phyloP scores from a whole-genome alignment of 2,113 vertebrate genomes.

The Microtus richardsoni region DNA sequence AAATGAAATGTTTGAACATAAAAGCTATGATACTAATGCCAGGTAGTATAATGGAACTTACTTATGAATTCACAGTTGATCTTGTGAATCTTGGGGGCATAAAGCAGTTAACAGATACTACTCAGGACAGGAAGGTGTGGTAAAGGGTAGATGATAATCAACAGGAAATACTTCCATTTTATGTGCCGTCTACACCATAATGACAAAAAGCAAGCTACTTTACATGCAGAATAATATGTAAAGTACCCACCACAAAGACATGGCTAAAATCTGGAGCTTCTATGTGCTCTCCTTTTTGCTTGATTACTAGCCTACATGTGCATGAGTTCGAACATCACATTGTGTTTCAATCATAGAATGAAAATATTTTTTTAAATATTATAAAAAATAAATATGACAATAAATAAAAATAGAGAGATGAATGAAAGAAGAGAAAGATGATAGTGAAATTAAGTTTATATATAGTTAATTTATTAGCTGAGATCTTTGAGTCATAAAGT shows the following conservation, averaged over 20 bases:
- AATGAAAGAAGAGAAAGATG: background rate
- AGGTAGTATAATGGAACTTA: background rate
- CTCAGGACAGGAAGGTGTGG: background rate
- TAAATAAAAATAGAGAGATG: background rate
- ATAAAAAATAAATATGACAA: background rate
- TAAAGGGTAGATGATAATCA: background rate
- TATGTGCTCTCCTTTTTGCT: background rate
- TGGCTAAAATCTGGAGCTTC: background rate
- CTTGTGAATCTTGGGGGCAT: background rate
- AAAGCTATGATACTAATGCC: background rate
- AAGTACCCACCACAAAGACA: background rate
- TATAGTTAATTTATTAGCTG: background rate
- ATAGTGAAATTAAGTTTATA: background rate
- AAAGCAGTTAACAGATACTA: background rate
- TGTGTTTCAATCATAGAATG: background rate
- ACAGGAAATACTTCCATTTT: background rate
- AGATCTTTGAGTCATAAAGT: background rate
- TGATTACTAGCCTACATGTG: background rate
- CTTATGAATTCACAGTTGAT: background rate
- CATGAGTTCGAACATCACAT: background rate
- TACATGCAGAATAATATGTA: background rate
- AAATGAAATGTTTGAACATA: constrained; percentile 21
- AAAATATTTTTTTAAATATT: background rate
- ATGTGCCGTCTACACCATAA: background rate
- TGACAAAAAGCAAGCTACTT: background rate